Percentiles rank a stretch among this genome's conserved stretches.
Evolutionary conservation across 2,113 vertebrate species (phyloP).

Genomic region (Cyprinodon brontotheroides): DNA sequence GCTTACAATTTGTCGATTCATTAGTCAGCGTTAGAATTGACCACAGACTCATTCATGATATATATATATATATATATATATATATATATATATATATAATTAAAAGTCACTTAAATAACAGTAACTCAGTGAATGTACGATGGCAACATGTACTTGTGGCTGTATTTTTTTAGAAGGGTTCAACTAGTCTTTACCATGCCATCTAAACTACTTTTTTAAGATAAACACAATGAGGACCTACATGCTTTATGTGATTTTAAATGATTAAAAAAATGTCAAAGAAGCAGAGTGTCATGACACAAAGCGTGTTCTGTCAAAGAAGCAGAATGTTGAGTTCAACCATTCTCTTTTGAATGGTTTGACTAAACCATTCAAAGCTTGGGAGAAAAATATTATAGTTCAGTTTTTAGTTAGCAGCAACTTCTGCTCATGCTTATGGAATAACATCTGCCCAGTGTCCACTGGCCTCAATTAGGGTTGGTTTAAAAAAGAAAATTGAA

Average conservation of each 20-base stretch:
- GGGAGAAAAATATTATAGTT: not conserved
- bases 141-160: not conserved
- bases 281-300: too few species aligned
- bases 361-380: too few species aligned
- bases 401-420: not conserved
- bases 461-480: not conserved
- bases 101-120: too few species aligned
- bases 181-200: not conserved
- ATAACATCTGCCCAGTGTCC: not conserved
- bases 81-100: too few species aligned
- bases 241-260: not conserved
- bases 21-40: too few species aligned
- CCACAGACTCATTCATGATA: not conserved
- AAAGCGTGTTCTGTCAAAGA: too few species aligned
- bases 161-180: not conserved
- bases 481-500: not conserved
- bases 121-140: too few species aligned
- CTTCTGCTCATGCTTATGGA: not conserved
- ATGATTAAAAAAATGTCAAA: not conserved
- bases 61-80: too few species aligned
- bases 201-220: not conserved
- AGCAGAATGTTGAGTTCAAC: too few species aligned
- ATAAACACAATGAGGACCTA: not conserved
- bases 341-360: too few species aligned
- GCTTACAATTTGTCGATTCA: not conserved